Percentiles rank a stretch among this genome's conserved stretches.
Conservation (phyloP, 2,113 vertebrate species). For the Ameiurus melas region DNA sequence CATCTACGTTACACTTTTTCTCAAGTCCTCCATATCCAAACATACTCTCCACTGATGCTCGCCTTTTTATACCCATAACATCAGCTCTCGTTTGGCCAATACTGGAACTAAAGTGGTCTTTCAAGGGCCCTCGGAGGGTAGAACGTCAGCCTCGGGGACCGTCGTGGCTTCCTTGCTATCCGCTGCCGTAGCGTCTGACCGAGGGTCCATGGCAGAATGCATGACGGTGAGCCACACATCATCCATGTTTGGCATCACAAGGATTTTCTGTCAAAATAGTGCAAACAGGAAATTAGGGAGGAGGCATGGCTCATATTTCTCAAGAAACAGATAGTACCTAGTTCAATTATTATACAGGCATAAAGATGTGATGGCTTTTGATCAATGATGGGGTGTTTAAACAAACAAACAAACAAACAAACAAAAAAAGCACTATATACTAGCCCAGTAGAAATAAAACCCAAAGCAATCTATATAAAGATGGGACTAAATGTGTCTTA, state of each 20-base stretch:
- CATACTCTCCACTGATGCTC: background rate
- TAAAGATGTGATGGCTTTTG: background rate
- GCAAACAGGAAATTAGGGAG: background rate
- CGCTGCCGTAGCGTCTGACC: slow-evolving; percentile 69
- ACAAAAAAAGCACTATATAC: background rate
- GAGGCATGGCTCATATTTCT: background rate
- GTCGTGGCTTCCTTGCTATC: background rate
- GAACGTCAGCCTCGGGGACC: background rate
- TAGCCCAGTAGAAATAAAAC: background rate
- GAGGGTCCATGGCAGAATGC: slow-evolving; percentile 96
- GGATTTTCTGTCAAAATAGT: slow-evolving; percentile 87
- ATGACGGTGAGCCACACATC: slow-evolving; percentile 95
- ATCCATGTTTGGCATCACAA: slow-evolving; percentile 99
- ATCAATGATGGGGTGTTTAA: background rate
- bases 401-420: background rate
- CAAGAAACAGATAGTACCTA: background rate
- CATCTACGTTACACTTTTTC: background rate
- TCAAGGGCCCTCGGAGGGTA: background rate
- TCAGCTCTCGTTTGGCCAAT: background rate
- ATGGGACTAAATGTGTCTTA: background rate
- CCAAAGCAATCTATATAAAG: background rate
- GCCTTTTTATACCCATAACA: background rate
- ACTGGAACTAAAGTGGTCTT: background rate
- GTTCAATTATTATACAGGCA: background rate
- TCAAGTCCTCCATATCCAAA: background rate